These are phyloP conservation scores for Hyles vespertilio DNA, from an alignment of 1,140 invertebrate species.

Conservation along the genomic window DNA sequence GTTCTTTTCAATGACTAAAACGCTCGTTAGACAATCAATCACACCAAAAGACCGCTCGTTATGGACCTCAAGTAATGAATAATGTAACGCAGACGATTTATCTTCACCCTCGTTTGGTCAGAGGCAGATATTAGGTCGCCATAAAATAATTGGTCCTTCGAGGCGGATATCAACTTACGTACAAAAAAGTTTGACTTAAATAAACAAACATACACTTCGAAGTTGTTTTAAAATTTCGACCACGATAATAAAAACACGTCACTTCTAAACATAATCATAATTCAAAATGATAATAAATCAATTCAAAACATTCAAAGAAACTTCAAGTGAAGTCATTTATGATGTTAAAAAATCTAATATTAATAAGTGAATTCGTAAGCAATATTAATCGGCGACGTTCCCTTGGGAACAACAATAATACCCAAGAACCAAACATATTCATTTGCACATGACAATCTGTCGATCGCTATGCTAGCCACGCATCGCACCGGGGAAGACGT, in stretches of 20 bases:
- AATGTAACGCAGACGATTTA: slow-evolving; percentile 36
- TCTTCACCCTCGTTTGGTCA: slow-evolving; percentile 35
- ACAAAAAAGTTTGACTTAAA: too few relatives aligned
- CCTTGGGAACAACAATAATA: slow-evolving; percentile 48
- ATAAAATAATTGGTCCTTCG: slow-evolving; percentile 8
- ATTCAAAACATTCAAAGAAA: too few relatives aligned
- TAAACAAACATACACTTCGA: too few relatives aligned
- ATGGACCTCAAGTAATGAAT: slow-evolving; percentile 38
- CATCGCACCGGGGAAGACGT: slow-evolving; percentile 43
- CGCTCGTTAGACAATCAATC: slow-evolving; percentile 25
- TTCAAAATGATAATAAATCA: too few relatives aligned
- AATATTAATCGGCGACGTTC: slow-evolving; percentile 46
- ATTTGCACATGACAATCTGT: slow-evolving; percentile 41
- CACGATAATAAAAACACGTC: too few relatives aligned
- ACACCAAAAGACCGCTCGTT: slow-evolving; percentile 22
- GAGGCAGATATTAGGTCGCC: slow-evolving; percentile 9
- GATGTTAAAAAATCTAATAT: slow-evolving; percentile 17
- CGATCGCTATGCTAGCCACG: slow-evolving; percentile 55
- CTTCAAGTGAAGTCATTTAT: too few relatives aligned
- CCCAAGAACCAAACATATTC: slow-evolving; percentile 50
- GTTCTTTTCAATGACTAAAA: slow-evolving; percentile 14
- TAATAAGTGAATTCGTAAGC: slow-evolving; percentile 36
- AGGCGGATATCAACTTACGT: not conserved
- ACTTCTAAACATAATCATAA: too few relatives aligned
- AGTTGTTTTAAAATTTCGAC: too few relatives aligned